phyloP scores from a whole-genome alignment of 1,140 invertebrate genomes.

The Brachionus paranguensis region DNA sequence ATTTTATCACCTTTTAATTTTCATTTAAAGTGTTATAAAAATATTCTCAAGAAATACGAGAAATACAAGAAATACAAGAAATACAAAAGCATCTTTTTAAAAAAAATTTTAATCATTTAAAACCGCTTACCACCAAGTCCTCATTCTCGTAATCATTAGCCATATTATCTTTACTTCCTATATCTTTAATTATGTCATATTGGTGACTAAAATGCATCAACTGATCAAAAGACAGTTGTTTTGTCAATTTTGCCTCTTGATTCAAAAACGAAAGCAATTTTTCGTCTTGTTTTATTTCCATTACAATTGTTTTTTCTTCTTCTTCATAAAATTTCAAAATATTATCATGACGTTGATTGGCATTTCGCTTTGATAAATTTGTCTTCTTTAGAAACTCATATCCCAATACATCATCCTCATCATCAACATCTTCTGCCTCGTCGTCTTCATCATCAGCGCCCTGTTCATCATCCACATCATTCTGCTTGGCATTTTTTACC shows the following conservation, averaged over 20 bases:
- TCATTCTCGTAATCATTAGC: not conserved
- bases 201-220: conserved; percentile 17
- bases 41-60: too few species aligned
- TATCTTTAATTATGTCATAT: not conserved
- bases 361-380: not conserved
- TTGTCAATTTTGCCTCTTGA: conserved; percentile 20
- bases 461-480: not conserved
- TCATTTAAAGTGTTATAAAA: too few species aligned
- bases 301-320: conserved; percentile 19
- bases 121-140: not conserved
- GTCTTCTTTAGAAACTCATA: conserved; percentile 5
- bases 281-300: conserved; percentile 32
- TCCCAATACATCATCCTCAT: not conserved
- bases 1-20: too few species aligned
- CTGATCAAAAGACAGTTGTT: conserved; percentile 23
- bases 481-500: not conserved
- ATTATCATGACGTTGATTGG: not conserved
- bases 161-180: not conserved
- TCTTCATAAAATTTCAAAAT: conserved; percentile 29
- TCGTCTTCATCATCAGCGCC: not conserved
- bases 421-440: not conserved
- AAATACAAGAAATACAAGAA: too few species aligned
- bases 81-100: too few species aligned
- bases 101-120: too few species aligned
- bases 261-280: conserved; percentile 14